Evolutionary conservation across 2,888 invertebrate species (phyloP).

Genomic region (Drosophila sordidapex): DNA sequence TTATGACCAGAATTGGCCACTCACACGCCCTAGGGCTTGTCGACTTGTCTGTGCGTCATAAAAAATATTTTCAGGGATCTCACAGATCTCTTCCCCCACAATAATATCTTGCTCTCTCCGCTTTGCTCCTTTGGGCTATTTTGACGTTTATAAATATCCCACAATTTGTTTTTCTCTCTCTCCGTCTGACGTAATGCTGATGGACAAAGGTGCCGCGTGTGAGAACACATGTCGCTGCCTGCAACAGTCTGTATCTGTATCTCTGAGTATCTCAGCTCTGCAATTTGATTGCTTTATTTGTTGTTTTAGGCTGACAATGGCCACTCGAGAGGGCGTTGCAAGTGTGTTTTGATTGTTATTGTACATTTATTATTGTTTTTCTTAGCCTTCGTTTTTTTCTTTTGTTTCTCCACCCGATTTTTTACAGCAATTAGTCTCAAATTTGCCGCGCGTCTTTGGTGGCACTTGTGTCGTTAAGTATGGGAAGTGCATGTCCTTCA

Average conservation of each 20-base stretch:
- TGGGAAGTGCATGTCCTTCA: conserved; percentile 56
- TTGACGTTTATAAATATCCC: conserved; percentile 83
- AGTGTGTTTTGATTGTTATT: conserved; percentile 76
- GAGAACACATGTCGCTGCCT: conserved; percentile 70
- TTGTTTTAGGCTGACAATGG: conserved; percentile 75
- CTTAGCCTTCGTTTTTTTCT: not conserved
- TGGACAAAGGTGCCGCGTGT: conserved; percentile 76
- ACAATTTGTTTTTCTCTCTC: conserved; percentile 63
- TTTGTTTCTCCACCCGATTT: conserved; percentile 15
- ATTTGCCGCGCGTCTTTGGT: conserved; percentile 74
- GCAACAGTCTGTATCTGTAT: conserved; percentile 5
- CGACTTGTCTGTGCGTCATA: conserved; percentile 43
- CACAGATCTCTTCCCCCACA: not conserved
- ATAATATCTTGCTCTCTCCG: conserved; percentile 9
- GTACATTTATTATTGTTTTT: conserved; percentile 47
- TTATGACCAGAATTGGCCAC: conserved; percentile 56
- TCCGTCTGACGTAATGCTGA: conserved; percentile 70
- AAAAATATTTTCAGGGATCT: conserved; percentile 55
- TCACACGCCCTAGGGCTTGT: conserved; percentile 38
- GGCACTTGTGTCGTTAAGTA: conserved; percentile 54
- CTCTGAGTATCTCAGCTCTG: conserved; percentile 11
- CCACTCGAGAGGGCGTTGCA: conserved; percentile 67
- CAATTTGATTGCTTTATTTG: conserved; percentile 82
- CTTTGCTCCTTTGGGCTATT: conserved; percentile 62
- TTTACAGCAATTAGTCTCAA: conserved; percentile 63